Conservation (phyloP, 2,888 invertebrate genomes). For the Lissonota sp. region DNA sequence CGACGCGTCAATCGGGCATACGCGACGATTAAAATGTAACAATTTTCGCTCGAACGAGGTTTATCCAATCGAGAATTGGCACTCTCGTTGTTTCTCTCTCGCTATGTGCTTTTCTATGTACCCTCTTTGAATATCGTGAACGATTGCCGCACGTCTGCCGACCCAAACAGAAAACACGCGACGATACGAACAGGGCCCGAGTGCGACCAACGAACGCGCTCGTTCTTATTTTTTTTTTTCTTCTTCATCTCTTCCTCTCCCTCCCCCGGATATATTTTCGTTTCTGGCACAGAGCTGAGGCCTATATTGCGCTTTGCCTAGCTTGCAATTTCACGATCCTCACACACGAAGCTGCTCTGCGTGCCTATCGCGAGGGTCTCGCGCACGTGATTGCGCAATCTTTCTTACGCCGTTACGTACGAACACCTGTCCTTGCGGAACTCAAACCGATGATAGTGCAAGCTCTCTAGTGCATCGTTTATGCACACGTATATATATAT, state of each 20-base stretch:
- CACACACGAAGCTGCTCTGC: constrained; percentile 51
- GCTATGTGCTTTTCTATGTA: not conserved
- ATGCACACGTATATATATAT: not conserved
- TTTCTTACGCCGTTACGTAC: constrained; percentile 29
- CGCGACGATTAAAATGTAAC: constrained; percentile 38
- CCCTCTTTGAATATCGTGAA: constrained; percentile 13
- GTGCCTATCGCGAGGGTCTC: constrained; percentile 23
- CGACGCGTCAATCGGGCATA: not conserved
- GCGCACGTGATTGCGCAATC: constrained; percentile 38
- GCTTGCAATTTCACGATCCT: constrained; percentile 66
- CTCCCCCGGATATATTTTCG: constrained; percentile 77
- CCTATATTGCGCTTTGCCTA: constrained; percentile 73
- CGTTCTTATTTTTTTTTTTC: constrained; percentile 32
- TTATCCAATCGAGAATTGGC: constrained; percentile 50
- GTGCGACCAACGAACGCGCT: not conserved
- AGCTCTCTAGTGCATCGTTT: constrained; percentile 34
- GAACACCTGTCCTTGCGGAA: constrained; percentile 49
- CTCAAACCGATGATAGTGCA: constrained; percentile 20
- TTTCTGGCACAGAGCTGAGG: constrained; percentile 81
- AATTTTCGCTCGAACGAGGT: constrained; percentile 11
- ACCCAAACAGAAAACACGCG: constrained; percentile 17
- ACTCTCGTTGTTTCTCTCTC: constrained; percentile 4
- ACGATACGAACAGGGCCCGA: constrained; percentile 14
- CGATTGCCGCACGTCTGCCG: constrained; percentile 25
- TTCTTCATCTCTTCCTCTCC: constrained; percentile 22